These are phyloP conservation scores for Sylvilagus bachmani DNA, from an alignment of 2,113 vertebrate genomes.

Conservation along the genomic window DNA sequence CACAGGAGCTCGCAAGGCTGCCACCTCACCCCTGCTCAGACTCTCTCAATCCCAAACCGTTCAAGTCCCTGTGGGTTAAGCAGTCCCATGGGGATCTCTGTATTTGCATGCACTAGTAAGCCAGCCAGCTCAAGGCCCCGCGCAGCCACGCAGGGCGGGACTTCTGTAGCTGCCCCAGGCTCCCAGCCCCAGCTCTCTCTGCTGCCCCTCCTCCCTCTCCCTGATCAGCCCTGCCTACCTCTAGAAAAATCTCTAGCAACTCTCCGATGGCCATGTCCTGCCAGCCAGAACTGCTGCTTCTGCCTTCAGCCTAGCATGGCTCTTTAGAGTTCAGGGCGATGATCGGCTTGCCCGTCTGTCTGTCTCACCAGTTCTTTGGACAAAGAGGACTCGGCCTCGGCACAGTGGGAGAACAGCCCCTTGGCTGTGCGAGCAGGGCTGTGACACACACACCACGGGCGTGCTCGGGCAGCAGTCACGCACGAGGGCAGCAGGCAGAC, in stretches of 20 bases:
- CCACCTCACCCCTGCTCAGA: no score
- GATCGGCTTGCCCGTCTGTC: neutral
- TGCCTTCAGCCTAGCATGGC: neutral
- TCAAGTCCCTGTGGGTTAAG: no score
- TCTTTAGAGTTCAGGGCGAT: neutral
- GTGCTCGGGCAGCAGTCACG: neutral
- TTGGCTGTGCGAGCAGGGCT: no score
- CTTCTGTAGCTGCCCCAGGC: neutral
- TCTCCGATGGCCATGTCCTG: no score
- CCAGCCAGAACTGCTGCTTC: accelerated
- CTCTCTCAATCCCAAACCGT: no score
- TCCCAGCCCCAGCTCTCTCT: neutral
- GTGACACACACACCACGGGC: neutral
- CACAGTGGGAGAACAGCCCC: neutral
- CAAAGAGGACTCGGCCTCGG: neutral
- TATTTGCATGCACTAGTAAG: no score
- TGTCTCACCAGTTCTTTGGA: neutral
- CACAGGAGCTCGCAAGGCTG: no score
- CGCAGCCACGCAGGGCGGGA: neutral
- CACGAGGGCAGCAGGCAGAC: neutral
- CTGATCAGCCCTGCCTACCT: neutral
- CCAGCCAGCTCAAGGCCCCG: neutral
- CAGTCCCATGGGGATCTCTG: no score
- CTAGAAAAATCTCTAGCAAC: neutral
- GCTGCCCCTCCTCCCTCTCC: neutral